Evolutionary conservation across 1,140 invertebrate genomes (phyloP).

Genomic region (Drosophila trapezifrons): DNA sequence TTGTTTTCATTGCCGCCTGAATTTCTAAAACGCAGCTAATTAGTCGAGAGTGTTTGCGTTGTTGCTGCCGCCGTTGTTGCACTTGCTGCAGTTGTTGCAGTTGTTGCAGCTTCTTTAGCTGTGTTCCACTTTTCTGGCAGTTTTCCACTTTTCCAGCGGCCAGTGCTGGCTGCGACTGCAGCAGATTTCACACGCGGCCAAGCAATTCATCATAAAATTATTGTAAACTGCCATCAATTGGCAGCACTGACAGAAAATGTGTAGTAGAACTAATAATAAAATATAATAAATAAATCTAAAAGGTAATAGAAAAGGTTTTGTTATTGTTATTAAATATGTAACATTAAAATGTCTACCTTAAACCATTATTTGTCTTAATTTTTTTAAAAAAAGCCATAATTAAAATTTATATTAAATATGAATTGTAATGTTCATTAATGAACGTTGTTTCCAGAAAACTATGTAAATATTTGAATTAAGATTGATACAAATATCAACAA

Average conservation of each 20-base stretch:
- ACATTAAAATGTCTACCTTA: not conserved
- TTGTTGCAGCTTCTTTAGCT: conserved; percentile 73
- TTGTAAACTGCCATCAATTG: conserved; percentile 74
- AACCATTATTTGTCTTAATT: too few relatives aligned
- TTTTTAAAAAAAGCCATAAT: too few relatives aligned
- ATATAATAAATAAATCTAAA: not conserved
- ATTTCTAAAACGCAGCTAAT: conserved; percentile 83
- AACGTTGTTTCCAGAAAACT: too few relatives aligned
- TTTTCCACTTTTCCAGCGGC: conserved; percentile 77
- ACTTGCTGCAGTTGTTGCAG: conserved; percentile 56
- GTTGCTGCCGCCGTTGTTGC: conserved; percentile 45
- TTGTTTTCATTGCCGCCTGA: conserved; percentile 82
- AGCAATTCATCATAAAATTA: conserved; percentile 83
- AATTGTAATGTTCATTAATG: too few relatives aligned
- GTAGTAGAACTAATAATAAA: not conserved
- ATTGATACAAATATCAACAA: too few relatives aligned
- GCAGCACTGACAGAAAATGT: conserved; percentile 15
- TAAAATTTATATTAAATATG: too few relatives aligned
- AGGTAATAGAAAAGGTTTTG: too few relatives aligned
- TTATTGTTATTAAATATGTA: not conserved
- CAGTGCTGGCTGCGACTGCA: conserved; percentile 45
- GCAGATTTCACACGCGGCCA: conserved; percentile 82
- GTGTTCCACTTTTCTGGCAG: conserved; percentile 78
- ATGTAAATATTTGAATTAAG: too few relatives aligned
- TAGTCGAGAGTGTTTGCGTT: conserved; percentile 78